Conservation (phyloP, 2,888 invertebrate genomes). For the Napeogenes inachia region DNA sequence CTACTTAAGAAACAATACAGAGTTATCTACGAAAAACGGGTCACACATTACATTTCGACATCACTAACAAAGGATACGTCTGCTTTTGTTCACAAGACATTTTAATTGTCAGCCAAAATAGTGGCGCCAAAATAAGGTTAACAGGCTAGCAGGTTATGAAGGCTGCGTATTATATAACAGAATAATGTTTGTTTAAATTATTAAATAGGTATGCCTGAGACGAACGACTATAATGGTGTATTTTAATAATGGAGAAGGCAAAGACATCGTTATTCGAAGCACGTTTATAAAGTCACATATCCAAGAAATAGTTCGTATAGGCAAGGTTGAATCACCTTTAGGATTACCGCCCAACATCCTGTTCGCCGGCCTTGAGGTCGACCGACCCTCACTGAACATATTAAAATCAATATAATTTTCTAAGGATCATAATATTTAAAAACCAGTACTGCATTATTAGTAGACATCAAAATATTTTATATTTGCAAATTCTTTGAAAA, state of each 20-base stretch:
- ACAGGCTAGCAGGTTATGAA: slow-evolving; percentile 33
- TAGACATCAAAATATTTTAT: too few relatives aligned
- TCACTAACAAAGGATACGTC: slow-evolving; percentile 18
- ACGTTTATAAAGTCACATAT: slow-evolving; percentile 40
- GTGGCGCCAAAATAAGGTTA: slow-evolving; percentile 33
- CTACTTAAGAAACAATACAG: slow-evolving; percentile 4
- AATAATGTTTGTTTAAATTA: slow-evolving; percentile 8
- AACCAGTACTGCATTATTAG: too few relatives aligned
- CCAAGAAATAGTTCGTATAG: slow-evolving; percentile 36
- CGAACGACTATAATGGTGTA: too few relatives aligned
- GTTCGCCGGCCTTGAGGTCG: slow-evolving; percentile 18
- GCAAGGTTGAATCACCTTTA: slow-evolving; percentile 41
- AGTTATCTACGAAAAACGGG: slow-evolving; percentile 8
- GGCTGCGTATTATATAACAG: slow-evolving; percentile 30
- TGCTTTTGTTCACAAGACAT: slow-evolving; percentile 23
- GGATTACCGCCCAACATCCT: slow-evolving; percentile 21
- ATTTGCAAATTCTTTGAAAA: too few relatives aligned
- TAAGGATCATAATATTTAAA: too few relatives aligned
- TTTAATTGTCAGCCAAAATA: slow-evolving; percentile 24
- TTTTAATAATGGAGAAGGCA: background rate
- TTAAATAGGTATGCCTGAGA: background rate
- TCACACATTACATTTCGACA: slow-evolving; percentile 14
- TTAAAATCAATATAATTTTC: too few relatives aligned
- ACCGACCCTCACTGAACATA: slow-evolving; percentile 15
- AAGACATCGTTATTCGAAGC: slow-evolving; percentile 25